Percentiles rank a stretch among this genome's conserved stretches.
phyloP scores from a whole-genome alignment of 23 tunicate species.

The Trididemnum miniatum region DNA sequence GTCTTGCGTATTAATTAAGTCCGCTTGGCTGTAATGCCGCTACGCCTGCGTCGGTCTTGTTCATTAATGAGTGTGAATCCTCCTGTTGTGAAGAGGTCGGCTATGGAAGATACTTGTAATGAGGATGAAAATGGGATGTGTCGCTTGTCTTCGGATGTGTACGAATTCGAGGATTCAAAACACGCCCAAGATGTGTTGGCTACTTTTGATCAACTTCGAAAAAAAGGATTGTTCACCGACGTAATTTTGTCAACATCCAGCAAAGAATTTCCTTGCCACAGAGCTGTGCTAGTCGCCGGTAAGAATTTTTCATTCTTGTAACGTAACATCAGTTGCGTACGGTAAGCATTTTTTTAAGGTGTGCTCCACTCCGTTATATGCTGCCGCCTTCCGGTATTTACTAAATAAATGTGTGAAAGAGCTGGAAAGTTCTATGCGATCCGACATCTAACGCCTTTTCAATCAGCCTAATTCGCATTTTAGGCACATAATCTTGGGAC shows the following conservation, averaged over 20 bases:
- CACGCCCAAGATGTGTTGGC: conserved; percentile 60
- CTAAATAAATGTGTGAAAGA: no score
- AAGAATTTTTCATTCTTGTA: background rate
- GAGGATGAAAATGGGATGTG: background rate
- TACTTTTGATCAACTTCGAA: conserved; percentile 78
- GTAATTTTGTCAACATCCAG: conserved; percentile 82
- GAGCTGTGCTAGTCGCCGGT: conserved; percentile 94
- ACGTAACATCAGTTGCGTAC: no score
- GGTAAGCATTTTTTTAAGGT: no score
- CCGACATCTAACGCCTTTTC: no score
- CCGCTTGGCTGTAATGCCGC: conserved; percentile 81
- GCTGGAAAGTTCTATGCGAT: no score
- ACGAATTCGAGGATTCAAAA: conserved; percentile 57
- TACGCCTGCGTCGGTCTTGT: conserved; percentile 63
- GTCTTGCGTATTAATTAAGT: no score
- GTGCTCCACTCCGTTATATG: no score
- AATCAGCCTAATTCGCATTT: no score
- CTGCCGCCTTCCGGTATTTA: no score
- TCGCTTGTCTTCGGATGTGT: background rate
- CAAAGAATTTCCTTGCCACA: conserved; percentile 95
- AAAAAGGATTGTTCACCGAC: conserved; percentile 82
- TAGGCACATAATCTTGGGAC: no score
- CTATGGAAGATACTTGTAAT: background rate
- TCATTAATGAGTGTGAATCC: conserved; percentile 80
- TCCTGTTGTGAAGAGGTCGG: conserved; percentile 30